Evolutionary conservation across 1,140 invertebrate genomes (phyloP).

Genomic region (Paraescarpia echinospica): DNA sequence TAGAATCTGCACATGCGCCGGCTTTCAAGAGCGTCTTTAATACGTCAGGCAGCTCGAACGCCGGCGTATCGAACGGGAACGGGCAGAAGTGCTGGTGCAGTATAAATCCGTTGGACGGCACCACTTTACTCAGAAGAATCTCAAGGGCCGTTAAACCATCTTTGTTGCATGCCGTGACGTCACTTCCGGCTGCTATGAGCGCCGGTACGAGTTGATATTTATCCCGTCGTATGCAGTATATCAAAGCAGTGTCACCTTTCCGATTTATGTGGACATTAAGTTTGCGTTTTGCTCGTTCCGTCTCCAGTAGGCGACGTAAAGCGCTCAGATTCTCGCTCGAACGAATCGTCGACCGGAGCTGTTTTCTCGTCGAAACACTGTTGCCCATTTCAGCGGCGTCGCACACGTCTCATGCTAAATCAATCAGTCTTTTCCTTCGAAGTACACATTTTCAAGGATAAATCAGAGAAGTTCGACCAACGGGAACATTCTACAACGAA

Average conservation of each 20-base stretch:
- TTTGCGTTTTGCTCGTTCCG: neutral
- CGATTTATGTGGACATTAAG: neutral
- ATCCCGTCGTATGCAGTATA: neutral
- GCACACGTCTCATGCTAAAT: neutral
- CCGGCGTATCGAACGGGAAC: conserved; percentile 6
- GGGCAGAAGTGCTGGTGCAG: conserved; percentile 22
- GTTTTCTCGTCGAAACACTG: neutral
- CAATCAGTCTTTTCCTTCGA: neutral
- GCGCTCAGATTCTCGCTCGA: neutral
- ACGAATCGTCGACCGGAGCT: neutral
- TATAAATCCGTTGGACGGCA: conserved; percentile 11
- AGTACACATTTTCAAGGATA: neutral
- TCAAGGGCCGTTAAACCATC: conserved; percentile 15
- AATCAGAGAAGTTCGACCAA: neutral
- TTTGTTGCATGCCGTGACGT: conserved; percentile 7
- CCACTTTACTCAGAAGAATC: conserved; percentile 1
- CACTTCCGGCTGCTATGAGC: neutral
- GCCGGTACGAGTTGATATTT: neutral
- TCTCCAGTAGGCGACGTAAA: neutral
- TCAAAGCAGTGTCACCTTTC: neutral
- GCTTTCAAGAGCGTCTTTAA: neutral
- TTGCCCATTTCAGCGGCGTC: neutral
- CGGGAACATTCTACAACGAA: neutral
- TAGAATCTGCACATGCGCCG: conserved; percentile 6
- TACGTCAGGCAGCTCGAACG: conserved; percentile 9